These are phyloP conservation scores for Diaphora mendica DNA, from an alignment of 2,888 invertebrate species.

Conservation along the genomic window DNA sequence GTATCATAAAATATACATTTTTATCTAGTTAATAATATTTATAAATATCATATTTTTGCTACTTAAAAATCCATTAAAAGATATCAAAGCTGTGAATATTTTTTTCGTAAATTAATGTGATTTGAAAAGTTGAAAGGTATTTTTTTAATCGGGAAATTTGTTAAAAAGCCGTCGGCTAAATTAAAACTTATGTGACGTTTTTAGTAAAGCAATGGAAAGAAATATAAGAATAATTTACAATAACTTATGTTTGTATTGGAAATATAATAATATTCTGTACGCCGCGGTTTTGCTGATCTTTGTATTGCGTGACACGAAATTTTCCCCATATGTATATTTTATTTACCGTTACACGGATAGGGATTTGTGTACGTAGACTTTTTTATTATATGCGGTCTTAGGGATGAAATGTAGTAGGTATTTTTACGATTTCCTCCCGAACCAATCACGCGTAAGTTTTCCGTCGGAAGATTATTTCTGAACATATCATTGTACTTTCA, in stretches of 20 bases:
- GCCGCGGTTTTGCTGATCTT: conserved; percentile 3
- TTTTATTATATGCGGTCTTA: conserved; percentile 4
- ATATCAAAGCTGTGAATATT: background rate
- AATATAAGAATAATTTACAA: background rate
- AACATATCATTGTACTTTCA: background rate
- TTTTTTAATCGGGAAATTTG: background rate
- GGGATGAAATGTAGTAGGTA: conserved; percentile 2
- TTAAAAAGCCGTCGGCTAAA: background rate
- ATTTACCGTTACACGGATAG: conserved; percentile 11
- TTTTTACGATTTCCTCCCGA: conserved; percentile 9
- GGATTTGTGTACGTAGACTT: conserved; percentile 10
- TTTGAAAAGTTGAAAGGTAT: background rate
- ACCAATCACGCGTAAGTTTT: conserved; percentile 5
- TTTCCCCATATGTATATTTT: conserved; percentile 4
- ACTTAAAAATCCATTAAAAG: background rate
- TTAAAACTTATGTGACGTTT: background rate
- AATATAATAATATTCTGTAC: conserved; percentile 1
- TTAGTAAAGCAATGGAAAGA: background rate
- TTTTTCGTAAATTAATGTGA: background rate
- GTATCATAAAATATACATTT: background rate
- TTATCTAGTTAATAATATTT: background rate
- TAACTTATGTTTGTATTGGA: background rate
- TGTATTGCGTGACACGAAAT: conserved; percentile 12
- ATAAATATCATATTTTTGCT: background rate
- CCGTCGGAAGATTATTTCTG: background rate